These are phyloP conservation scores for Holotrichia oblita DNA, from an alignment of 1,140 invertebrate species.

Conservation along the genomic window DNA sequence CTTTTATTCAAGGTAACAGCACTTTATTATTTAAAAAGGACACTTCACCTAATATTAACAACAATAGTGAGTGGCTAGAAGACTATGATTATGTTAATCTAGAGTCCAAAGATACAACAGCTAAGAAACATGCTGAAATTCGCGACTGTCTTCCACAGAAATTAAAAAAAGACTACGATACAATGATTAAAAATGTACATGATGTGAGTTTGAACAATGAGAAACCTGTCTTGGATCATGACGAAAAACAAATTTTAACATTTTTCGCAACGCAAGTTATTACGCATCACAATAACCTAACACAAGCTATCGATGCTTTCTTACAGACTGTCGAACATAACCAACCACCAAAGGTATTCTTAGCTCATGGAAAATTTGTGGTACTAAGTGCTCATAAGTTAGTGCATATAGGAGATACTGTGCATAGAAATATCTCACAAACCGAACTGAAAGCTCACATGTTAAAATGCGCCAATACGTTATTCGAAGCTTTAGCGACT, in stretches of 20 bases:
- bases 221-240: slow-evolving; percentile 72
- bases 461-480: slow-evolving; percentile 79
- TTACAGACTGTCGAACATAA: slow-evolving; percentile 90
- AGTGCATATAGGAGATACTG: slow-evolving; percentile 92
- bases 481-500: slow-evolving; percentile 84
- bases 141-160: slow-evolving; percentile 76
- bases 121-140: slow-evolving; percentile 77
- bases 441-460: slow-evolving; percentile 77
- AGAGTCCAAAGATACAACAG: slow-evolving; percentile 78
- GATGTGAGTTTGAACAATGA: slow-evolving; percentile 65
- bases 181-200: slow-evolving; percentile 77
- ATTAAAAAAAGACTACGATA: slow-evolving; percentile 79
- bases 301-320: slow-evolving; percentile 91
- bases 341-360: slow-evolving; percentile 91
- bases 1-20: slow-evolving; percentile 91
- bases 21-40: slow-evolving; percentile 80
- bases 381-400: slow-evolving; percentile 92
- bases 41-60: slow-evolving; percentile 60
- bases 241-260: slow-evolving; percentile 83
- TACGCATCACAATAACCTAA: slow-evolving; percentile 83
- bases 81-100: slow-evolving; percentile 95
- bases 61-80: slow-evolving; percentile 70
- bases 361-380: slow-evolving; percentile 93
- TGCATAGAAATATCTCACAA: slow-evolving; percentile 81
- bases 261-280: slow-evolving; percentile 89